Percentiles rank a stretch among this genome's conserved stretches.
These are phyloP conservation scores for Helobdella robusta DNA, from an alignment of 2,888 invertebrate genomes.

Conservation along the genomic window DNA sequence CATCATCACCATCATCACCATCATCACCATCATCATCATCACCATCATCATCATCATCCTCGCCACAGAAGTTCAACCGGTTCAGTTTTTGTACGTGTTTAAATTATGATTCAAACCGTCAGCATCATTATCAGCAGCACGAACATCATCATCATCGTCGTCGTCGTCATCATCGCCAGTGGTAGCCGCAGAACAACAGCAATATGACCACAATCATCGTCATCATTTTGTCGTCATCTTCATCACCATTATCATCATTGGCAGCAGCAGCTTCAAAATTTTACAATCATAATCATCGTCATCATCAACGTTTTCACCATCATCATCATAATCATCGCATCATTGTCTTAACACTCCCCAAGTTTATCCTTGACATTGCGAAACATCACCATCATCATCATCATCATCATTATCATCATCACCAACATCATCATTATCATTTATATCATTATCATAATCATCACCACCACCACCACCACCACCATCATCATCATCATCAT, in stretches of 20 bases:
- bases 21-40: slow-evolving; percentile 11
- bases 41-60: neutral
- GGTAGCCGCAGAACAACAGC: too few species aligned
- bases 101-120: neutral
- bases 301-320: neutral
- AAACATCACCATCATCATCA: slow-evolving; percentile 1
- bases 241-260: neutral
- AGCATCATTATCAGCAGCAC: neutral
- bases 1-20: neutral
- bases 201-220: neutral
- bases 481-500: neutral
- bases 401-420: neutral
- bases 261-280: too few species aligned
- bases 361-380: too few species aligned
- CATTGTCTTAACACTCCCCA: too few species aligned
- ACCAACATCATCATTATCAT: neutral
- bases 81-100: neutral
- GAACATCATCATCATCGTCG: neutral
- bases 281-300: neutral
- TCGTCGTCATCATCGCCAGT: slow-evolving; percentile 4
- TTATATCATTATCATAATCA: neutral
- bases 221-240: neutral
- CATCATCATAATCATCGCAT: too few species aligned
- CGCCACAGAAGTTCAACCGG: neutral
- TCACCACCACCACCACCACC: neutral